These are phyloP conservation scores for Nomada ruficornis DNA, from an alignment of 2,888 invertebrate genomes.

Conservation along the genomic window DNA sequence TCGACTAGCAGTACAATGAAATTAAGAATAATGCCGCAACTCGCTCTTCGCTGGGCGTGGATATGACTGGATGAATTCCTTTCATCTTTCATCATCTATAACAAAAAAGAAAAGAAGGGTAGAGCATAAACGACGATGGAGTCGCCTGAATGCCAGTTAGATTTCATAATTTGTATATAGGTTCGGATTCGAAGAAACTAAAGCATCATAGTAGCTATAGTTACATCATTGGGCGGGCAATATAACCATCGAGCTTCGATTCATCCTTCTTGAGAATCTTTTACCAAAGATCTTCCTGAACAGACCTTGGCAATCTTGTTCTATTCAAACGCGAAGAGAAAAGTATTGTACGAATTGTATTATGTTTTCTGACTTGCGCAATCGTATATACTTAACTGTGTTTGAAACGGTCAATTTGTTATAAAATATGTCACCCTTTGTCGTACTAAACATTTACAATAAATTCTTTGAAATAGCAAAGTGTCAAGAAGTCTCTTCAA, in stretches of 20 bases:
- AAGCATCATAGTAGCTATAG: slow-evolving; percentile 21
- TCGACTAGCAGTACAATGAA: neutral
- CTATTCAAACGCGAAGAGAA: neutral
- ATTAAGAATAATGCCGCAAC: slow-evolving; percentile 22
- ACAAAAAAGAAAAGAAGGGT: slow-evolving; percentile 66
- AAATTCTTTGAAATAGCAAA: too few relatives aligned
- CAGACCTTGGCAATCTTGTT: neutral
- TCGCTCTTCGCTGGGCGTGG: slow-evolving; percentile 43
- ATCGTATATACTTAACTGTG: too few relatives aligned
- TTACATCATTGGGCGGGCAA: neutral
- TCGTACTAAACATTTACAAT: too few relatives aligned
- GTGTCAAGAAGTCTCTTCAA: too few relatives aligned
- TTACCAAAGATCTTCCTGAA: neutral
- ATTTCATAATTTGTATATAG: slow-evolving; percentile 59
- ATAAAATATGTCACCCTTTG: too few relatives aligned
- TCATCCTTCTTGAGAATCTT: neutral
- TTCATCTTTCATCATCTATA: slow-evolving; percentile 63
- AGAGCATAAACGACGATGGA: slow-evolving; percentile 54
- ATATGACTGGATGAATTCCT: slow-evolving; percentile 63
- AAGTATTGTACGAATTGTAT: neutral
- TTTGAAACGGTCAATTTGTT: too few relatives aligned
- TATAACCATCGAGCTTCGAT: neutral
- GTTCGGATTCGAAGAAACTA: slow-evolving; percentile 18
- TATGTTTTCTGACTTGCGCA: neutral
- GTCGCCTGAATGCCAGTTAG: slow-evolving; percentile 59